phyloP scores from a whole-genome alignment of 2,113 vertebrate genomes.

The Psophia crepitans region DNA sequence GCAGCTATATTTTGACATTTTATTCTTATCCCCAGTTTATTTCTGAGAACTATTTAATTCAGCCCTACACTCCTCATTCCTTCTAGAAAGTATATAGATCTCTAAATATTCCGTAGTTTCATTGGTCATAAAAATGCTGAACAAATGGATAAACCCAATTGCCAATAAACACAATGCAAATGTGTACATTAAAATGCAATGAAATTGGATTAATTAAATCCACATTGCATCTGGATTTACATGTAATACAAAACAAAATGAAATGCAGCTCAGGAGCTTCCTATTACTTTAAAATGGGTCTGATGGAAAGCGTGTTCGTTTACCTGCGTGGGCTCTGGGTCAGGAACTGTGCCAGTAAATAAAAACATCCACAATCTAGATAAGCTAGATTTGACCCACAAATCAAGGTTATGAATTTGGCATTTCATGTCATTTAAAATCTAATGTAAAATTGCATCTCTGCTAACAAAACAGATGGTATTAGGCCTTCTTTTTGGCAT shows the following conservation, averaged over 20 bases:
- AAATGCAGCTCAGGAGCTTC: background rate
- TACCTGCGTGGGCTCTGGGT: background rate
- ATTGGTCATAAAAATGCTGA: slow-evolving; percentile 36
- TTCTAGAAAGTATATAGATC: background rate
- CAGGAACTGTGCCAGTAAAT: background rate
- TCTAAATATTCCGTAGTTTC: slow-evolving; percentile 25
- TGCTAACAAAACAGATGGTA: slow-evolving; percentile 64
- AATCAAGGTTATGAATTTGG: slow-evolving; percentile 15
- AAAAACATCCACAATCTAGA: background rate
- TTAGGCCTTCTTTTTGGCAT: slow-evolving; percentile 67
- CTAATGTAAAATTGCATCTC: slow-evolving; percentile 10
- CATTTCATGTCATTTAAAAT: background rate
- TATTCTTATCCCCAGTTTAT: slow-evolving; percentile 7
- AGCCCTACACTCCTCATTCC: background rate
- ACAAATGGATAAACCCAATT: slow-evolving; percentile 48
- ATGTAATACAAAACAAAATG: slow-evolving; percentile 2
- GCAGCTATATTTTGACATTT: slow-evolving; percentile 55
- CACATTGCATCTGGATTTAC: slow-evolving; percentile 50
- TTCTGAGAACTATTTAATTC: slow-evolving; percentile 38
- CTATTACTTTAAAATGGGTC: background rate
- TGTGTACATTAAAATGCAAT: slow-evolving; percentile 58
- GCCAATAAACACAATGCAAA: slow-evolving; percentile 56
- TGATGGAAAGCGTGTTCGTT: background rate
- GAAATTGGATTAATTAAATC: slow-evolving; percentile 61
- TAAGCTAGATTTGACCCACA: slow-evolving; percentile 10